Evolutionary conservation across 2,113 vertebrate genomes (phyloP).

Genomic region (Elephas maximus): DNA sequence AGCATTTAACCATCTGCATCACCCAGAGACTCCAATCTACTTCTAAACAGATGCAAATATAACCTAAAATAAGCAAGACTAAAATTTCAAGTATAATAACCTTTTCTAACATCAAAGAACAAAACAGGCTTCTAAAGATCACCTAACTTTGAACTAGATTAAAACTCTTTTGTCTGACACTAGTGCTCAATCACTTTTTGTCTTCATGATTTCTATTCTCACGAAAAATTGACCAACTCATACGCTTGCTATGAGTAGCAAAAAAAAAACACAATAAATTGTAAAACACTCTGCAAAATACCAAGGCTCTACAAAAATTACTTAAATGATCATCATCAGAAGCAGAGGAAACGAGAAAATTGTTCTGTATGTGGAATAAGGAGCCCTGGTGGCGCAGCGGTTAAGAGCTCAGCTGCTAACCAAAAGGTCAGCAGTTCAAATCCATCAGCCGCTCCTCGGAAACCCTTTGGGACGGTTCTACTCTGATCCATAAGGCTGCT

Average conservation of each 20-base stretch:
- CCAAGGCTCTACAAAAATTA: slow-evolving; percentile 21
- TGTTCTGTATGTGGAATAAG: background rate
- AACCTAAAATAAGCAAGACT: slow-evolving; percentile 55
- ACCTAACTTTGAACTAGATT: slow-evolving; percentile 4
- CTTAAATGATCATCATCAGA: slow-evolving; percentile 38
- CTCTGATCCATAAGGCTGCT: no score
- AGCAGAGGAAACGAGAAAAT: slow-evolving; percentile 15
- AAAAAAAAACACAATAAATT: background rate
- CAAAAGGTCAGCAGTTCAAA: no score
- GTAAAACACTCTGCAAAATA: slow-evolving; percentile 1
- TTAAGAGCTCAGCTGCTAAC: no score
- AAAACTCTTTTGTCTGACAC: background rate
- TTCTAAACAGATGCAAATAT: background rate
- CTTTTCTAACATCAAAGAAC: slow-evolving; percentile 3
- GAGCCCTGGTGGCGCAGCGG: no score
- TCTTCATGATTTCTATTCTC: background rate
- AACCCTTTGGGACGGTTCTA: no score
- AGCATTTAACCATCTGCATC: background rate
- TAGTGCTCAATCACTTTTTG: background rate
- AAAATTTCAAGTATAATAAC: slow-evolving; percentile 12
- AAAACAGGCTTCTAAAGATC: slow-evolving; percentile 12
- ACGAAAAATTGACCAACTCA: background rate
- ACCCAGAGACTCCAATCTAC: background rate
- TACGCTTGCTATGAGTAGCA: background rate
- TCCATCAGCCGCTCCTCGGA: no score